Base-by-base conservation (phyloP, 2,888 invertebrate species). In the Drosophila mercatorum region DNA sequence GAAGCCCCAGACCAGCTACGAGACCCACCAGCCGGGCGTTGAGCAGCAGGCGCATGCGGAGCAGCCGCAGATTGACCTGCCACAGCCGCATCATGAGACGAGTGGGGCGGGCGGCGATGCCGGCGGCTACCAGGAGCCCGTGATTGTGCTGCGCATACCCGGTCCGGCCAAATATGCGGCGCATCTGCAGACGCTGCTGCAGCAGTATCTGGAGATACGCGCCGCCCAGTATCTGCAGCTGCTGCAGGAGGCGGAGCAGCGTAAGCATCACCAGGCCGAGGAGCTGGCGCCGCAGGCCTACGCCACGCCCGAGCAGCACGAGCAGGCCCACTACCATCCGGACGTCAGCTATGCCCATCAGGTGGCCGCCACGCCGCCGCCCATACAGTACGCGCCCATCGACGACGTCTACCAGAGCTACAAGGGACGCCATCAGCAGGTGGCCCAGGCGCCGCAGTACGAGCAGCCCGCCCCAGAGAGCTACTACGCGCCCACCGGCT, bases 111-210 rank as follows among this genome's bases (percentile, higher is more conserved):
- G 38, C 5, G 65, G 62, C 6, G 74, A 63, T 43, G 59, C 56
- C 5, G 78, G 52, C n/a, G 76, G 66, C 10, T 90, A 91, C 52
- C 90, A 92, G 40, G 93, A 92, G 65, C 93, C 93, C 0, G 92
- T 93, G 3, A 93, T 93, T 55, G 91, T 93, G 0, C 72, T 93
- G 11, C 89, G 92, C 7, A 92, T 93, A 59, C 93, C 93, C 0
- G 93, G 93, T 0, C 93, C 93, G 4, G 83, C 91, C 12, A 93
- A 93, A 64, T 93, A 93, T 62, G 93, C 93, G 3, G 78, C 92
- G 0, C 93, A 93, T 73, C 79, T 93, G 70, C 93, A 93, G 72
- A 80, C 88, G 3, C 79, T 93, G 22, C 80, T 93, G 7, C 93
- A 93, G 65, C 92, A 92, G 59, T 93, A 93, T 67, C 74, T 93